These are phyloP conservation scores for Drosophila ogumai DNA, from an alignment of 1,140 invertebrate genomes.

Conservation along the genomic window DNA sequence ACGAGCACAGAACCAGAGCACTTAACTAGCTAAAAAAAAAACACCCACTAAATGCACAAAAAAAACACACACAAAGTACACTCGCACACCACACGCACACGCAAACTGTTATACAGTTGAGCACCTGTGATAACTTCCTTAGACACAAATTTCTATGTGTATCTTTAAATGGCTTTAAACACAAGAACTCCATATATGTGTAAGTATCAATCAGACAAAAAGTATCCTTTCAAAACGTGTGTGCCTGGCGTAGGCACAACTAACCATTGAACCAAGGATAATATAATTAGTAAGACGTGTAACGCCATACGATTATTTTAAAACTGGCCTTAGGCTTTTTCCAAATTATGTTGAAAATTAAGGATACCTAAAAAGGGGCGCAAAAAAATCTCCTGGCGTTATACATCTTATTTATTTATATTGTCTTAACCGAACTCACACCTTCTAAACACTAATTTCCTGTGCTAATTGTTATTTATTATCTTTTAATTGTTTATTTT, in stretches of 20 bases:
- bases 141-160: constrained; percentile 30
- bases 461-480: constrained; percentile 25
- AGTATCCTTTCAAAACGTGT: constrained; percentile 7
- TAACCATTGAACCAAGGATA: neutral
- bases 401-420: neutral
- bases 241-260: constrained; percentile 22
- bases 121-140: constrained; percentile 54
- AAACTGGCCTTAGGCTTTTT: neutral
- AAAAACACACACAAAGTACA: constrained; percentile 15
- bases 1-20: constrained; percentile 36
- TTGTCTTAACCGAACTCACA: neutral
- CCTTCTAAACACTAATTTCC: constrained; percentile 1
- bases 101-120: constrained; percentile 43
- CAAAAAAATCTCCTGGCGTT: neutral
- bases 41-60: constrained; percentile 41
- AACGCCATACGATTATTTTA: no score
- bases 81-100: constrained; percentile 31
- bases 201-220: constrained; percentile 43
- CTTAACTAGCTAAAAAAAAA: constrained; percentile 39
- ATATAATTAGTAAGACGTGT: neutral
- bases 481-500: neutral
- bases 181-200: constrained; percentile 33
- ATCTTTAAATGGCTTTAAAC: constrained; percentile 26
- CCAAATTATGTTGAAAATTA: no score
- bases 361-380: no score